A percentile compares a stretch with the other conserved stretches of the same genome.
Evolutionary conservation across 2,888 invertebrate species (phyloP).

Genomic region (Aelia acuminata): DNA sequence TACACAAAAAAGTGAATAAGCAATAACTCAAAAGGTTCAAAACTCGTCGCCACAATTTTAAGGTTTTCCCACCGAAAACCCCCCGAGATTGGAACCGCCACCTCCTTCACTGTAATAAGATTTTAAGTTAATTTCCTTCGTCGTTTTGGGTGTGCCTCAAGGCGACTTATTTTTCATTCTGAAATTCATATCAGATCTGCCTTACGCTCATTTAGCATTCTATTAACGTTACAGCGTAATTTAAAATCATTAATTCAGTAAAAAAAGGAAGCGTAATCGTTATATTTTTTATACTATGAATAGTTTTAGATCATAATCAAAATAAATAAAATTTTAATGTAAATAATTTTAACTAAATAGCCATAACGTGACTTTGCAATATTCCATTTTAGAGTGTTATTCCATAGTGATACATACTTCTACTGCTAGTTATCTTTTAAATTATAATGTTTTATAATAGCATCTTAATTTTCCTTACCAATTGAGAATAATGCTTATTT

Average conservation of each 20-base stretch:
- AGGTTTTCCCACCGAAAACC: background rate
- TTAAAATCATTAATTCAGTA: background rate
- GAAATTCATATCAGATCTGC: slow-evolving; percentile 22
- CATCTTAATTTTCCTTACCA: too few species aligned
- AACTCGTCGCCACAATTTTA: background rate
- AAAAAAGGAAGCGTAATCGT: background rate
- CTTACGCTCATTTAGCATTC: slow-evolving; percentile 7
- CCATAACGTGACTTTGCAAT: too few species aligned
- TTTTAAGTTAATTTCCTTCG: slow-evolving; percentile 28
- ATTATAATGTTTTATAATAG: too few species aligned
- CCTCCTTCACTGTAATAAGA: slow-evolving; percentile 7
- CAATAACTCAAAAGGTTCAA: background rate
- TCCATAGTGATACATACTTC: too few species aligned
- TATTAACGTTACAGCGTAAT: background rate
- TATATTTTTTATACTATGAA: background rate
- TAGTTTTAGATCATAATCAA: too few species aligned
- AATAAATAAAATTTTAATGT: too few species aligned
- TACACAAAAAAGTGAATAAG: background rate
- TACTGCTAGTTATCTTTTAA: too few species aligned
- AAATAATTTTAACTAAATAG: too few species aligned
- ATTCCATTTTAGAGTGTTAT: too few species aligned
- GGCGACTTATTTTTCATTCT: background rate
- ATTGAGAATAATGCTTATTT: too few species aligned
- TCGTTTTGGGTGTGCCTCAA: background rate
- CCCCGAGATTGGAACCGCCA: background rate